phyloP scores from a whole-genome alignment of 2,888 invertebrate genomes.

The Andrena haemorrhoa region DNA sequence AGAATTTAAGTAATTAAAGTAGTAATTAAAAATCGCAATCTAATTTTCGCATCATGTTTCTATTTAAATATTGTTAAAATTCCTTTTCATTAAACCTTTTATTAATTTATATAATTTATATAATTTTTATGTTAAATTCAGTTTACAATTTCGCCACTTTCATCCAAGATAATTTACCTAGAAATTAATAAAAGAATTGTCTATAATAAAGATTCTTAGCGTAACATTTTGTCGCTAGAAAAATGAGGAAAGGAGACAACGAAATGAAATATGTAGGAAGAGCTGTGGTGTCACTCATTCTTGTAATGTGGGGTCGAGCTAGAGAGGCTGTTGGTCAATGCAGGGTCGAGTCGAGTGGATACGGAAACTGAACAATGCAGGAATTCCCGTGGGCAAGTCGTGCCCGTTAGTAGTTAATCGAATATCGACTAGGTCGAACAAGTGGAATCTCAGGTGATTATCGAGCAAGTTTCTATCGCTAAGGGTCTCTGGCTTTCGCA shows the following conservation, averaged over 20 bases:
- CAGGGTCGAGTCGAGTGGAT: conserved; percentile 9
- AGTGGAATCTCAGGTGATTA: conserved; percentile 56
- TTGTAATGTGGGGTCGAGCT: neutral
- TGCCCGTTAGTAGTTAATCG: conserved; percentile 64
- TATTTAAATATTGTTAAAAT: no score
- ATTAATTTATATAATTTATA: no score
- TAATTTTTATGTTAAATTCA: no score
- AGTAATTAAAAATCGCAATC: no score
- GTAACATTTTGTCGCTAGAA: no score
- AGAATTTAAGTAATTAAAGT: no score
- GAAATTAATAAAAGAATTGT: no score
- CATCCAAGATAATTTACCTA: no score
- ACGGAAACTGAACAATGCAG: conserved; percentile 50
- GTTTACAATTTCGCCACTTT: no score
- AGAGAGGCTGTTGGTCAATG: conserved; percentile 22
- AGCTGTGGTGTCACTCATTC: neutral
- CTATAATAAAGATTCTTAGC: no score
- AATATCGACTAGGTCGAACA: conserved; percentile 62
- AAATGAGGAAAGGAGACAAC: neutral
- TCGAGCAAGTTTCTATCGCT: conserved; percentile 39
- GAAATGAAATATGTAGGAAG: neutral
- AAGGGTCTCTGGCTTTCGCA: conserved; percentile 11
- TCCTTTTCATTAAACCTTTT: no score
- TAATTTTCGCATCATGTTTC: no score
- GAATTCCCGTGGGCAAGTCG: conserved; percentile 51